Conservation (phyloP, 2,113 vertebrate species). For the Lichenostomus cassidix region DNA sequence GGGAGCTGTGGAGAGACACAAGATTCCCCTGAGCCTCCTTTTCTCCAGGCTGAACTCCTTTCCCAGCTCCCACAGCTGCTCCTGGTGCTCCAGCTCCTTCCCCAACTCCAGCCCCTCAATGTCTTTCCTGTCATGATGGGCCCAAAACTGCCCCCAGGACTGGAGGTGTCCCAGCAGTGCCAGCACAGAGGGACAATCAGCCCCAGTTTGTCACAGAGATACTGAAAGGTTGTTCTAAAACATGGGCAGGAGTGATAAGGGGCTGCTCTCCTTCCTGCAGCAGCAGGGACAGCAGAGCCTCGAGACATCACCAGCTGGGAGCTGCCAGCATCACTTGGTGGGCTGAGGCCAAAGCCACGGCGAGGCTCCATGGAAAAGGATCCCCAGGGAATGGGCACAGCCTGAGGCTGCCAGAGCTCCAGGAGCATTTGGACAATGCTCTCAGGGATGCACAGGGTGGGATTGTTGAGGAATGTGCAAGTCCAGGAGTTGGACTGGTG, state of each 20-base stretch:
- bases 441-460: rapidly evolving
- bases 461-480: neutral
- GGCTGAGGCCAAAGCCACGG: neutral
- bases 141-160: rapidly evolving
- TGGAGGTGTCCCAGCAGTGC: neutral
- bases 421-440: rapidly evolving
- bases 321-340: neutral
- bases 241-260: rapidly evolving
- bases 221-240: neutral
- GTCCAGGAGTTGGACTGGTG: rapidly evolving
- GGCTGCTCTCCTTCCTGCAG: neutral
- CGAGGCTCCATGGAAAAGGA: neutral
- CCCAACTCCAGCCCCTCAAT: neutral
- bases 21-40: neutral
- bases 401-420: neutral
- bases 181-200: neutral
- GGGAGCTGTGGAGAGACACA: neutral
- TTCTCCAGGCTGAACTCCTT: neutral
- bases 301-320: neutral
- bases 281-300: neutral
- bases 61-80: neutral
- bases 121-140: rapidly evolving
- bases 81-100: neutral
- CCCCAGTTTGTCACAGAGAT: neutral
- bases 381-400: neutral